phyloP scores from a whole-genome alignment of 1,140 invertebrate species.

The Helicoverpa zea region DNA sequence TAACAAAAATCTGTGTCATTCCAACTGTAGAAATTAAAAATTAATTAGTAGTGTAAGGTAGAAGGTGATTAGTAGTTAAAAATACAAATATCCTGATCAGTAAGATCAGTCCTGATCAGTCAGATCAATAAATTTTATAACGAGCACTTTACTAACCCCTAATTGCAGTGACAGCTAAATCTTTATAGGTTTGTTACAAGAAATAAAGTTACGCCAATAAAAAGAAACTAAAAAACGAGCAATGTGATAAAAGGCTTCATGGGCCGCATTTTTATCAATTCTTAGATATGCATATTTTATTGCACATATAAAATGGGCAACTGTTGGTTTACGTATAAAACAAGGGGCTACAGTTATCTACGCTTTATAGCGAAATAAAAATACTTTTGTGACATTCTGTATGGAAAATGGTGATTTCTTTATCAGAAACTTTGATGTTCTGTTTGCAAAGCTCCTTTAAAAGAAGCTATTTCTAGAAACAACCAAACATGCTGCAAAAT shows the following conservation, averaged over 20 bases:
- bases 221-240: neutral
- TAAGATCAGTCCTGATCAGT: too few relatives aligned
- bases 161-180: too few relatives aligned
- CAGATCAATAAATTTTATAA: too few relatives aligned
- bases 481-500: too few relatives aligned
- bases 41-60: too few relatives aligned
- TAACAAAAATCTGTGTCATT: too few relatives aligned
- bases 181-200: too few relatives aligned
- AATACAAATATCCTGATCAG: too few relatives aligned
- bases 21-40: too few relatives aligned
- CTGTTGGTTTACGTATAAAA: constrained; percentile 26
- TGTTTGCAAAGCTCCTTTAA: neutral
- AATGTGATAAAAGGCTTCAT: neutral
- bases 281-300: constrained; percentile 47
- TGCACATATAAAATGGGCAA: constrained; percentile 38
- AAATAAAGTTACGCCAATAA: neutral
- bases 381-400: constrained; percentile 28
- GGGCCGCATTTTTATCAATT: constrained; percentile 18
- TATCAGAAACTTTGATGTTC: constrained; percentile 13
- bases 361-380: constrained; percentile 36
- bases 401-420: constrained; percentile 21
- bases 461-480: too few relatives aligned
- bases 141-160: too few relatives aligned
- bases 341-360: constrained; percentile 31
- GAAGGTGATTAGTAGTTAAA: too few relatives aligned